Conservation (phyloP, 2,797 vertebrate species). For the Chromobotia macracanthus region DNA sequence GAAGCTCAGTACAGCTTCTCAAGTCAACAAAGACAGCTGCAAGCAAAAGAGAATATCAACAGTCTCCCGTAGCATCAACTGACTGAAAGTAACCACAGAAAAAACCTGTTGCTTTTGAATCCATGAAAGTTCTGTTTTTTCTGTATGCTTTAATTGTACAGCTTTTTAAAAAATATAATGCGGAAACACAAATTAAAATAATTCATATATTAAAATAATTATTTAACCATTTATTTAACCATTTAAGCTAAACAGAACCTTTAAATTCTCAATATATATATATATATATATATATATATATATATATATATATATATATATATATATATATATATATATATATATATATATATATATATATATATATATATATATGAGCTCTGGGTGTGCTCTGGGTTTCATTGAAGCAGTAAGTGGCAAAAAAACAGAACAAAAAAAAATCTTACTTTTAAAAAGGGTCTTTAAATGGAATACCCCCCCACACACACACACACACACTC, state of each 20-base stretch:
- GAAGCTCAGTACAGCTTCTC: neutral
- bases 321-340: too few species aligned
- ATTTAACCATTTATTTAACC: too few species aligned
- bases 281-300: too few species aligned
- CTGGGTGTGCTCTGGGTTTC: constrained; percentile 21
- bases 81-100: constrained; percentile 36
- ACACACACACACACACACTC: too few species aligned
- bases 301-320: too few species aligned
- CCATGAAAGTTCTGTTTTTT: neutral
- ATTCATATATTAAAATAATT: too few species aligned
- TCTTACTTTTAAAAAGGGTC: constrained; percentile 10
- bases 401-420: constrained; percentile 47
- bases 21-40: constrained; percentile 10
- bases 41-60: constrained; percentile 8
- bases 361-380: too few species aligned
- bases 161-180: too few species aligned
- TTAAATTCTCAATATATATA: too few species aligned
- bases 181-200: too few species aligned
- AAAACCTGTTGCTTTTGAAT: neutral
- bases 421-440: constrained; percentile 37
- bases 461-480: constrained; percentile 1
- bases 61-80: neutral
- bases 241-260: too few species aligned
- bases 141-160: neutral
- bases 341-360: too few species aligned